These are phyloP conservation scores for Atrina japonica DNA, from an alignment of 2,888 invertebrate genomes.

Conservation along the genomic window DNA sequence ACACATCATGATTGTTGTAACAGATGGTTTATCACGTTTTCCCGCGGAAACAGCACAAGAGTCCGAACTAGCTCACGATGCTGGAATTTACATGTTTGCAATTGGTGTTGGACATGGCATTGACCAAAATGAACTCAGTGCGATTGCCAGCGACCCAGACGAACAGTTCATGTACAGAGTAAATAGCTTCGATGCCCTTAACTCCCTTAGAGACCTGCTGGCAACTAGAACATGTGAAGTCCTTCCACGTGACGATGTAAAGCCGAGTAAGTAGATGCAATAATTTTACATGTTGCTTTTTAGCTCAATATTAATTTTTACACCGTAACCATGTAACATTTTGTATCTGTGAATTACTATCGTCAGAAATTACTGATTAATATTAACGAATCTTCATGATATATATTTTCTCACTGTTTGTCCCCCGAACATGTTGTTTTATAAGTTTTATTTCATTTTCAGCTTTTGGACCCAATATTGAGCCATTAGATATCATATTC, in stretches of 20 bases:
- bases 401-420: neutral
- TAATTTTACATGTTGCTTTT: neutral
- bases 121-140: conserved; percentile 62
- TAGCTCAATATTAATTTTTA: neutral
- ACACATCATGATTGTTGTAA: conserved; percentile 69
- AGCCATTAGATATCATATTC: conserved; percentile 57
- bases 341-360: too few relatives aligned
- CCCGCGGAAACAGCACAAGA: conserved; percentile 58
- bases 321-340: neutral
- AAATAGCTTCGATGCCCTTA: conserved; percentile 64
- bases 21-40: conserved; percentile 71
- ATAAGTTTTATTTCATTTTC: conserved; percentile 35
- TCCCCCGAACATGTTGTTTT: too few relatives aligned
- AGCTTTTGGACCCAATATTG: conserved; percentile 48
- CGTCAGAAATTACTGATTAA: too few relatives aligned
- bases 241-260: conserved; percentile 17
- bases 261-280: conserved; percentile 7
- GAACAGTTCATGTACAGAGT: conserved; percentile 66
- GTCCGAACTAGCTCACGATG: conserved; percentile 57
- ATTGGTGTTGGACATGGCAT: conserved; percentile 71
- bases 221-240: conserved; percentile 68
- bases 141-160: conserved; percentile 65
- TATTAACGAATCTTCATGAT: too few relatives aligned
- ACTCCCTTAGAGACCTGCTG: conserved; percentile 65
- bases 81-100: conserved; percentile 69